Percentiles rank a stretch among this genome's conserved stretches.
Conservation (phyloP, 2,888 invertebrate species). For the Entomobrya proxima region DNA sequence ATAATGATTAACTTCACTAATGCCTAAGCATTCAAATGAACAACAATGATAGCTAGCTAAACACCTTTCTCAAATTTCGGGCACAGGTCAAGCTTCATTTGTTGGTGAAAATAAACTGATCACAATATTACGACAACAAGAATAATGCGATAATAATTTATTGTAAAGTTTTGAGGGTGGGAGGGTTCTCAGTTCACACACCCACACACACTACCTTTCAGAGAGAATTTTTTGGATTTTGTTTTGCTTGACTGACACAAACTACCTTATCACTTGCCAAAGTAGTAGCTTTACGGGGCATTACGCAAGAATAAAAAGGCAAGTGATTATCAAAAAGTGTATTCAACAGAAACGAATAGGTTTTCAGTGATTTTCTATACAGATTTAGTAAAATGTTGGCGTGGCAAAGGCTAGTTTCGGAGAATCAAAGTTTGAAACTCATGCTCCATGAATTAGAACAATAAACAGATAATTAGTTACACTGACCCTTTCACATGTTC, state of each 20-base stretch:
- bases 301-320: neutral
- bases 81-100: conserved; percentile 61
- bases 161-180: neutral
- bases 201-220: neutral
- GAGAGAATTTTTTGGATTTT: neutral
- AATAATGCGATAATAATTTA: neutral
- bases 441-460: neutral
- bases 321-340: neutral
- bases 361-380: too few species aligned
- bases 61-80: conserved; percentile 26
- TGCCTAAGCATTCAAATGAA: neutral
- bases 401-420: too few species aligned
- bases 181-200: conserved; percentile 5
- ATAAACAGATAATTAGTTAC: conserved; percentile 19
- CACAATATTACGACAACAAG: neutral
- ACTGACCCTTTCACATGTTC: neutral
- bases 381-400: too few species aligned
- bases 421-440: neutral
- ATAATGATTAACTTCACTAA: neutral
- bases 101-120: conserved; percentile 21
- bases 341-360: too few species aligned
- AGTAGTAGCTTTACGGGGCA: neutral
- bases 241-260: neutral
- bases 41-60: neutral
- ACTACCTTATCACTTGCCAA: too few species aligned